phyloP scores from a whole-genome alignment of 2,888 invertebrate genomes.

The Nezara viridula region DNA sequence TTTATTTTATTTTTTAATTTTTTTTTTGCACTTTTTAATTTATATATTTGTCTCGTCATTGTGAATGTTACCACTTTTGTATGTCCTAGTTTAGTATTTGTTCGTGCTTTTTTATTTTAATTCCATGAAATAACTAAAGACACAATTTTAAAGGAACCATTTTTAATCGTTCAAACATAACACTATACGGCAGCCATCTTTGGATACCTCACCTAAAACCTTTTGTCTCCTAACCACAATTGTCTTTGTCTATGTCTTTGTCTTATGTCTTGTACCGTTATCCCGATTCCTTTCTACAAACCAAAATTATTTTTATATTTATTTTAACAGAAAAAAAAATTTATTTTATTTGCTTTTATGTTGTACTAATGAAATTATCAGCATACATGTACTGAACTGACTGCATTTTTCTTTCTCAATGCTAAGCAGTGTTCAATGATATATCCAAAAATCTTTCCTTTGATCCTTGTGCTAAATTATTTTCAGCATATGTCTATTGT shows the following conservation, averaged over 20 bases:
- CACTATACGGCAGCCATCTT: slow-evolving; percentile 65
- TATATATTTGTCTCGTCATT: slow-evolving; percentile 65
- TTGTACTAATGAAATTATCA: slow-evolving; percentile 59
- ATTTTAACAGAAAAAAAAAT: slow-evolving; percentile 48
- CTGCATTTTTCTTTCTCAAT: neutral
- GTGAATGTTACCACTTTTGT: slow-evolving; percentile 65
- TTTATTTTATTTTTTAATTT: no score
- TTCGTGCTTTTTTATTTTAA: slow-evolving; percentile 65
- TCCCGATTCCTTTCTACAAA: slow-evolving; percentile 52
- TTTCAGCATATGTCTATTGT: slow-evolving; percentile 40
- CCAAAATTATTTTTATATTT: slow-evolving; percentile 54
- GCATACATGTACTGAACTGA: slow-evolving; percentile 20
- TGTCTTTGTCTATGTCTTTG: slow-evolving; percentile 65
- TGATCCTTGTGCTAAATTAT: slow-evolving; percentile 28
- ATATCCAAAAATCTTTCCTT: slow-evolving; percentile 49
- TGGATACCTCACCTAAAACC: slow-evolving; percentile 62
- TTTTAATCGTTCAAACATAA: slow-evolving; percentile 43
- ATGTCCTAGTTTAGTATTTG: slow-evolving; percentile 64
- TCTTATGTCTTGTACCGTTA: slow-evolving; percentile 64
- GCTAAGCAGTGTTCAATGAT: neutral
- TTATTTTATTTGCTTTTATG: slow-evolving; percentile 56
- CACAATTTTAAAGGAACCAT: slow-evolving; percentile 43
- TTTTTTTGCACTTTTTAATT: slow-evolving; percentile 64
- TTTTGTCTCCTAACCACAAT: slow-evolving; percentile 61
- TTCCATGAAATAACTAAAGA: slow-evolving; percentile 57